Evolutionary conservation across 2,113 vertebrate species (phyloP), one percentile per base, ranked within the genome.

Genomic region (Cephalopholis sonnerati): DNA sequence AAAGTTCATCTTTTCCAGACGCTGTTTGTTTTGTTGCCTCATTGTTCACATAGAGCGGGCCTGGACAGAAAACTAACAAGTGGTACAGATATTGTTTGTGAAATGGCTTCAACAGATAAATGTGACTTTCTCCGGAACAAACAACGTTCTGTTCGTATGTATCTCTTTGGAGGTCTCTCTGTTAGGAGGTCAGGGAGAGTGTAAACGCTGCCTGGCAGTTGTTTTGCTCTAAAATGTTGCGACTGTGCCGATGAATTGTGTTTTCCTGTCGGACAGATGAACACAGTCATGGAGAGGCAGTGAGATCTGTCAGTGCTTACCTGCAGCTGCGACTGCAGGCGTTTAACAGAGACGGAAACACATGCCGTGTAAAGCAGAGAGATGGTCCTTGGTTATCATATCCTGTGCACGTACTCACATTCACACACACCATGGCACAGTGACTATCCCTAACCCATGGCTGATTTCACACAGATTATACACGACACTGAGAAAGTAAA

Each of bases 261-360:
- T 64, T 75, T 2, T n/a, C 22, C 29, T 13, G 18, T 25, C 0
- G 5, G 16, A 69, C 6, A 36, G 27, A 77, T 63, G n/a, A 57
- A 61, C 41, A 9, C 15, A 71, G 55, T 71, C 15, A 7, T 5
- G 2, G 55, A 71, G 24, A 50, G 29, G 39, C 22, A 3, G 16
- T 46, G 13, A 17, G 18, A 65, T 69, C 69, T 72, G 32, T 29
- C 48, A 29, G 44, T 6, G 7, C 50, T 74, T 72, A 77, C 59
- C 61, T 82, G 68, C 71, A 77, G 65, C 78, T 72, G 39, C 1
- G 25, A 58, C 54, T 39, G 36, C 53, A 62, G n/a, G 16, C 63
- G 20, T 61, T 62, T 57, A 22, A 66, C 24, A 55, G n/a, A 54
- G 4, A 53, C 11, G 25, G 50, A 22, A 61, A 15, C 18, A 3